Evolutionary conservation across 2,797 vertebrate species (phyloP).

Genomic region (Delichon dasypus): DNA sequence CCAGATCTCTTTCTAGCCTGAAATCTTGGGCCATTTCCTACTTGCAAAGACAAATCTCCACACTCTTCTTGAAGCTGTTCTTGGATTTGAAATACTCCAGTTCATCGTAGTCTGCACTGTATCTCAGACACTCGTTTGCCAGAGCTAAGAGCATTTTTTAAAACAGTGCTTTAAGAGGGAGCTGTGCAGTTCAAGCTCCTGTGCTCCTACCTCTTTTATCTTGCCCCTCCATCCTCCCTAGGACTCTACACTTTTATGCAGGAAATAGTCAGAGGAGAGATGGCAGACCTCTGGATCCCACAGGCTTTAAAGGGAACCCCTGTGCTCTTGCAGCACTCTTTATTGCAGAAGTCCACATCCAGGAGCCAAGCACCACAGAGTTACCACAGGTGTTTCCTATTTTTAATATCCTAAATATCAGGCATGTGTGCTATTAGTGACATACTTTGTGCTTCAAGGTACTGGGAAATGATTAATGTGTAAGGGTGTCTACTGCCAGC

Average conservation of each 20-base stretch:
- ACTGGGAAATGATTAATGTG: background rate
- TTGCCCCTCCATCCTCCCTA: background rate
- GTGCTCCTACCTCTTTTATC: background rate
- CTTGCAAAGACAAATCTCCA: background rate
- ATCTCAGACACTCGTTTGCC: background rate
- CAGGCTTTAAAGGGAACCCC: background rate
- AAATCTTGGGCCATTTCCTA: background rate
- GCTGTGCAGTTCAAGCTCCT: background rate
- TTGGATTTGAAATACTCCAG: background rate
- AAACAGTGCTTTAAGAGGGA: background rate
- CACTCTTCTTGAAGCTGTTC: background rate
- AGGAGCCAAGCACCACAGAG: background rate
- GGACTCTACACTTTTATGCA: background rate
- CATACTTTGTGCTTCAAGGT: background rate
- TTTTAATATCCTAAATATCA: background rate
- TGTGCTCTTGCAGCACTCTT: background rate
- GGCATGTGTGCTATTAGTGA: background rate
- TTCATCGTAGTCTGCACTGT: background rate
- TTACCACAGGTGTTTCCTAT: slow-evolving; percentile 18
- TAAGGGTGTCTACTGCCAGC: background rate
- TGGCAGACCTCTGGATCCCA: background rate
- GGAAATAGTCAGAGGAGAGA: background rate
- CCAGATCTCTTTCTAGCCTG: background rate
- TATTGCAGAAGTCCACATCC: background rate
- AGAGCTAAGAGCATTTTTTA: background rate